These are phyloP conservation scores for Zosterops borbonicus DNA, from an alignment of 2,113 vertebrate genomes.

Conservation along the genomic window DNA sequence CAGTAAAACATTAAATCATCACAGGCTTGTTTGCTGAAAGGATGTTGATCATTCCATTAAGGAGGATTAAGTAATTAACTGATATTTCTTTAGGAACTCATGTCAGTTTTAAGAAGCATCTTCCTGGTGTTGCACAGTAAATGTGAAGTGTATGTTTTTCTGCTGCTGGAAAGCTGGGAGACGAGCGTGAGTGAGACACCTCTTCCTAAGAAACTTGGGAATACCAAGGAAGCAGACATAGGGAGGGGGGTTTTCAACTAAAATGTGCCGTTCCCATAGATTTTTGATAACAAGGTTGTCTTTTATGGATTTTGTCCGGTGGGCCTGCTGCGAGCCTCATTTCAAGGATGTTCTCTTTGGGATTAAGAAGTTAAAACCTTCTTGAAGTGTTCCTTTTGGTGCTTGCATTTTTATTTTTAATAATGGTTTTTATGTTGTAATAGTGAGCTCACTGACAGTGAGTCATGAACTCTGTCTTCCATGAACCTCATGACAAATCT, in stretches of 20 bases:
- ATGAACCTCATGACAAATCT: slow-evolving; percentile 58
- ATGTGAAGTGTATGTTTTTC: neutral
- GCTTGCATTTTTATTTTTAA: slow-evolving; percentile 29
- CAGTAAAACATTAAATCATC: slow-evolving; percentile 28
- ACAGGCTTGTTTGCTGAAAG: slow-evolving; percentile 59
- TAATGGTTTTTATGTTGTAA: slow-evolving; percentile 63
- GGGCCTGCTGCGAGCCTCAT: neutral
- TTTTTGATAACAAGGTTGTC: neutral
- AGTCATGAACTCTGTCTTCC: slow-evolving; percentile 39
- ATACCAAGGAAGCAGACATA: neutral
- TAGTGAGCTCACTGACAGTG: slow-evolving; percentile 47
- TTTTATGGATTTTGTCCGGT: neutral
- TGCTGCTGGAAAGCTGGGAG: neutral
- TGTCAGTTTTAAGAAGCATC: slow-evolving; percentile 27
- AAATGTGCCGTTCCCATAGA: neutral
- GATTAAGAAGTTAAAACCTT: slow-evolving; percentile 47
- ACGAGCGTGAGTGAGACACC: neutral
- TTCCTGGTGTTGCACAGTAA: neutral
- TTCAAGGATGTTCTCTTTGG: neutral
- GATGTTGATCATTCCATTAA: slow-evolving; percentile 69
- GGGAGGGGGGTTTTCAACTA: neutral
- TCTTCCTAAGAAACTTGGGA: neutral
- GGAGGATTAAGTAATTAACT: slow-evolving; percentile 70
- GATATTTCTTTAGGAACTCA: slow-evolving; percentile 49
- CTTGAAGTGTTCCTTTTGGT: neutral